phyloP scores from a whole-genome alignment of 92 coral and sea anemone genomes.

The Palythoa caribaeorum region DNA sequence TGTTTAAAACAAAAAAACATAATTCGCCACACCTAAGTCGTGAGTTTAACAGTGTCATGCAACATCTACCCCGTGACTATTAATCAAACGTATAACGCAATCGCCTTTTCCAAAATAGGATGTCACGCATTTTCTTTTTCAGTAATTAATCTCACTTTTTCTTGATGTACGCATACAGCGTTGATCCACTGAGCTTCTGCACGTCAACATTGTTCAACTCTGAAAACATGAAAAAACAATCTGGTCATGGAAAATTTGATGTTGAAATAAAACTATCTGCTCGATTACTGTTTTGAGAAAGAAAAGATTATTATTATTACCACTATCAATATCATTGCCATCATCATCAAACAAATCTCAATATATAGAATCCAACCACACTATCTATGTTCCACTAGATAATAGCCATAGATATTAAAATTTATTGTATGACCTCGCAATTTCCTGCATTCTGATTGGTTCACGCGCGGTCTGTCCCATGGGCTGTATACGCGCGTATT shows the following conservation, averaged over 20 bases:
- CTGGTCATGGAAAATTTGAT: not conserved
- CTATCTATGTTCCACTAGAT: too few species aligned
- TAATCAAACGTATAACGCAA: not conserved
- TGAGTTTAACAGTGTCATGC: not conserved
- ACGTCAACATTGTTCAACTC: conserved; percentile 40
- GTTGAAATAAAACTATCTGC: too few species aligned
- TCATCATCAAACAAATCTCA: too few species aligned
- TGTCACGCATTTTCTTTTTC: not conserved
- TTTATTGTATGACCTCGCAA: too few species aligned
- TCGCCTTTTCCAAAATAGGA: not conserved
- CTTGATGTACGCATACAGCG: conserved; percentile 41
- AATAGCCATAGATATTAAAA: too few species aligned
- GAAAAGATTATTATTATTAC: too few species aligned
- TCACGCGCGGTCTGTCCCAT: too few species aligned
- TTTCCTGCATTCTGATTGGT: too few species aligned
- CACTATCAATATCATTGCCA: too few species aligned
- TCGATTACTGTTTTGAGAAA: too few species aligned
- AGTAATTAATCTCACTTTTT: conserved; percentile 1
- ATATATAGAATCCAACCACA: too few species aligned
- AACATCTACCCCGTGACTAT: not conserved
- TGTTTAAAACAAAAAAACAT: not conserved
- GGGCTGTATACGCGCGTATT: too few species aligned
- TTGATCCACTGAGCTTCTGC: conserved; percentile 38
- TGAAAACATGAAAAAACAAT: conserved; percentile 8
- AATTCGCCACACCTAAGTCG: not conserved